phyloP scores from a whole-genome alignment of 2,888 invertebrate genomes.

The Eudemis profundana region DNA sequence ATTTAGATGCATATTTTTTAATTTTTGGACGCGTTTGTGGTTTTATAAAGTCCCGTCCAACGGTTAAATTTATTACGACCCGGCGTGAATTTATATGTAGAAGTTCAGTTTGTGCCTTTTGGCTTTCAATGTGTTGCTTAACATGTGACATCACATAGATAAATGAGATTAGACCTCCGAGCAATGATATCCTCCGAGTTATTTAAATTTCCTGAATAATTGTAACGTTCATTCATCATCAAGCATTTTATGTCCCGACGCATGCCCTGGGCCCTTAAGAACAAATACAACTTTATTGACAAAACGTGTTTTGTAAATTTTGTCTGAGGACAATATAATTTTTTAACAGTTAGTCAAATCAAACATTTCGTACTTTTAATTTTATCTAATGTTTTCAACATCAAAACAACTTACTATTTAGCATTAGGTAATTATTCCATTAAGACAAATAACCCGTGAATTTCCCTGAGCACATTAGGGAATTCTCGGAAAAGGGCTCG shows the following conservation, averaged over 20 bases:
- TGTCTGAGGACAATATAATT: no score
- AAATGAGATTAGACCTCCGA: no score
- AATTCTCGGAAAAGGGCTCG: conserved; percentile 26
- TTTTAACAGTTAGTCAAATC: no score
- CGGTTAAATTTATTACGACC: conserved; percentile 30
- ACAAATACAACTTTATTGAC: no score
- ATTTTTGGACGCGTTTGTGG: conserved; percentile 25
- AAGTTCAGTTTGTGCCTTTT: conserved; percentile 1
- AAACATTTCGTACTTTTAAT: conserved; percentile 3
- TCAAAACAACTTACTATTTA: conserved; percentile 26
- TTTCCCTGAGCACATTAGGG: conserved; percentile 18
- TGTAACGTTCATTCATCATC: no score
- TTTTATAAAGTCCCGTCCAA: conserved; percentile 37
- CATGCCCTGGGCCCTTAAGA: no score
- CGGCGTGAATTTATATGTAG: conserved; percentile 7
- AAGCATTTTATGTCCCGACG: no score
- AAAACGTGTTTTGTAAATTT: no score
- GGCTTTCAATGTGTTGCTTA: conserved; percentile 12
- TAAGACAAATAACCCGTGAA: conserved; percentile 27
- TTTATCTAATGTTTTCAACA: not conserved
- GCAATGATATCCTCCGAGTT: no score
- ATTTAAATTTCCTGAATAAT: no score
- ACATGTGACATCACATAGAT: not conserved
- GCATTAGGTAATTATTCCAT: conserved; percentile 27
- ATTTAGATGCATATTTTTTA: conserved; percentile 38